Evolutionary conservation across 1,140 invertebrate genomes (phyloP), one percentile per base, ranked within the genome.

Genomic region (Drosophila saltans): DNA sequence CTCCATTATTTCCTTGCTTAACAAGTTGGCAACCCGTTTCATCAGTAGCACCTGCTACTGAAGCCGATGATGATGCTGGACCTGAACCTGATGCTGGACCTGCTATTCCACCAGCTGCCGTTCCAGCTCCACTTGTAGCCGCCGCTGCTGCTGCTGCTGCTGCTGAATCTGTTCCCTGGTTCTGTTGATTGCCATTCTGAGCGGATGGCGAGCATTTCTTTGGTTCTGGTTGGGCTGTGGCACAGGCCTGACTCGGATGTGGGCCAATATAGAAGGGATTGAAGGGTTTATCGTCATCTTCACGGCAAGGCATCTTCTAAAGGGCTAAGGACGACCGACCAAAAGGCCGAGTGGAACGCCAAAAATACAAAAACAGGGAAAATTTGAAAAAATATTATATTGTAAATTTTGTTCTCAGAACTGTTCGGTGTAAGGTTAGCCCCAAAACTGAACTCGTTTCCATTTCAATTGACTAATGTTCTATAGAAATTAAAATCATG

Each of bases 201-300:
- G 7, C 2, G 8, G 24, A 41, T 3, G 82, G 82, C 5, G 75
- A 85, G 26, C 82, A 86, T 11, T 74, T 55, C 1, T 30, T 64
- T 3, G 48, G 36, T 11, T 52, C 52, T 3, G 21, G 1, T 11
- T 71, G 76, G 3, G 48, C 16, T 2, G 30, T 7, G 6, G 80
- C 77, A 11, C 83, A 88, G 0, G 80, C 84, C 48, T 66, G 28
- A 39, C 77, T 84, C 5, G 83, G 83, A 72, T 88, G 71, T 0
- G 84, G 83, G 2, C 83, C 83, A 52, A 88, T 89, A 57, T 88
- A 89, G 78, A 88, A 88, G 2, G 83, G 83, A 66, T 88, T 88
- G 48, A 89, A 88, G 10, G 68, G 72, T 4, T 16, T 56, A 16
- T 83, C 83, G 7, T 76, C 76, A 0, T 52, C 30, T 63, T 75